Conservation (phyloP, 2,113 vertebrate species). For the Hucho hucho region DNA sequence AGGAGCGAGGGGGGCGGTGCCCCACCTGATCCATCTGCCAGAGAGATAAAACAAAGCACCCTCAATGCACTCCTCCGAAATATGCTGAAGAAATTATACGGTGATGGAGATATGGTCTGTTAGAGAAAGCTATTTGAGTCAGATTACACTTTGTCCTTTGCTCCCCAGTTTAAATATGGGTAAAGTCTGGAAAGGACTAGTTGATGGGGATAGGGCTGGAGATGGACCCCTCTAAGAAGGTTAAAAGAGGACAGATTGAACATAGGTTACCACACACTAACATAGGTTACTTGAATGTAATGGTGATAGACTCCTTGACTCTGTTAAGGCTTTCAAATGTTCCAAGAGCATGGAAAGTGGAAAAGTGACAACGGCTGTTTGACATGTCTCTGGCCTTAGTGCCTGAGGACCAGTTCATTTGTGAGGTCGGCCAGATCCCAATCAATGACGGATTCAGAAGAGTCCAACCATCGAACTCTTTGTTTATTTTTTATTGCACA, state of each 20-base stretch:
- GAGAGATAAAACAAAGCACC: background rate
- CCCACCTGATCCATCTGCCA: background rate
- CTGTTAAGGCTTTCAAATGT: background rate
- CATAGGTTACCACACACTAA: background rate
- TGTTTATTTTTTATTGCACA: slow-evolving; percentile 37
- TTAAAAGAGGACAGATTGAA: background rate
- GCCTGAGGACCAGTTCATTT: slow-evolving; percentile 17
- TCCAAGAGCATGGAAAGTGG: background rate
- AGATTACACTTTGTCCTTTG: background rate
- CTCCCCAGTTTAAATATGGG: background rate
- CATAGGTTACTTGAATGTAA: background rate
- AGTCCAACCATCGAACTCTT: slow-evolving; percentile 16
- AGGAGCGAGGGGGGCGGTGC: background rate
- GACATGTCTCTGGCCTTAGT: slow-evolving; percentile 25
- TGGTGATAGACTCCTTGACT: background rate
- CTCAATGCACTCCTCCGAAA: background rate
- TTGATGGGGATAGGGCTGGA: background rate
- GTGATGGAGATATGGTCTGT: background rate
- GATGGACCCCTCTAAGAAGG: background rate
- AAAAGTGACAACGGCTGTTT: slow-evolving; percentile 20
- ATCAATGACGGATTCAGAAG: slow-evolving; percentile 46
- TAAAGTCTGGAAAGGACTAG: background rate
- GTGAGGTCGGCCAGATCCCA: slow-evolving; percentile 52
- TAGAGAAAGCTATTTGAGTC: background rate
- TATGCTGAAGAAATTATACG: background rate